Evolutionary conservation across 2,113 vertebrate genomes (phyloP), one percentile per base, ranked within the genome.

Genomic region (Phocoena sinus): DNA sequence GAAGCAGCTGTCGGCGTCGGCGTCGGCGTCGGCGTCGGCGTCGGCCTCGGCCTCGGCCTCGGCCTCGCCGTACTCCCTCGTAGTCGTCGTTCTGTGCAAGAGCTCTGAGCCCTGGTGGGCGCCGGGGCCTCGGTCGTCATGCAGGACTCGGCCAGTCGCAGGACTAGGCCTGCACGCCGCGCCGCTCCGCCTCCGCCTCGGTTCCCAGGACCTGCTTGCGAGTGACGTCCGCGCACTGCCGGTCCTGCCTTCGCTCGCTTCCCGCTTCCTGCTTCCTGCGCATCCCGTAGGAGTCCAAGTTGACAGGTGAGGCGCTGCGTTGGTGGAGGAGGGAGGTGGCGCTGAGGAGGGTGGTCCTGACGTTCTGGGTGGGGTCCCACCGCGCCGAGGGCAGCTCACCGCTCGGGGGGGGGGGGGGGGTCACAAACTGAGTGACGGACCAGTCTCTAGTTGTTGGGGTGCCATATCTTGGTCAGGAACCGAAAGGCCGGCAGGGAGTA

Each of bases 401-500:
- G 0, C 99, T 99, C 98, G 99, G 99, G 0, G 99, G 99, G 99
- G 0, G 99, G 98, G 99, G 0, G 99, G 99, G 98, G 99, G 56
- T 21, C 99, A 0, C 99, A 99, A 67, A 99, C 99, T 0, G 99
- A 99, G 0, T 99, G 99, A 94, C 99, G 99, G 36, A 99, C 99
- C 99, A 0, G 99, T 99, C 99, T 99, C 99, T 99, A 99, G 98
- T 99, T 99, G 98, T 99, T 99, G 70, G 99, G 99, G 97, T 99
- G 99, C 99, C 99, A 99, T 99, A 99, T 99, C 98, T 99, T 99
- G 97, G 99, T 99, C 89, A 99, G 98, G 97, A 99, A 99, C 60
- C 99, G 99, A 93, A 99, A 99, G 65, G 99, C 99, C 1, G 99
- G 99, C 2, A 99, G 99, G 33, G 99, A 99, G 98, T 99, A 99